These are phyloP conservation scores for Schlechtendalia chinensis DNA, from an alignment of 1,140 invertebrate genomes.

Conservation along the genomic window DNA sequence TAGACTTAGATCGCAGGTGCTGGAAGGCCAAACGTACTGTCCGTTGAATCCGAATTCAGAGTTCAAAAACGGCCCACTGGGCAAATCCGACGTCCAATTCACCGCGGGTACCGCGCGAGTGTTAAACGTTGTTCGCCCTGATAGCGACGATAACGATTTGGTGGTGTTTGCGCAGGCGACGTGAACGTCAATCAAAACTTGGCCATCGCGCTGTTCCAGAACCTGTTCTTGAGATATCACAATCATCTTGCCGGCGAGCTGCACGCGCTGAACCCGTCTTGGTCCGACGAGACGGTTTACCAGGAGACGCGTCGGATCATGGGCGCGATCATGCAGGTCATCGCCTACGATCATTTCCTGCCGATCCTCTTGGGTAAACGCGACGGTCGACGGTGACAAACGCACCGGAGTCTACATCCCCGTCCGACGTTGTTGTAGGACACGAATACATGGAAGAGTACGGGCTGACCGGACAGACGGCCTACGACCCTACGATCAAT, in stretches of 20 bases:
- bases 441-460: constrained; percentile 26
- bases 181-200: constrained; percentile 47
- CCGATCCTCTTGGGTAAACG: constrained; percentile 63
- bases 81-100: constrained; percentile 18
- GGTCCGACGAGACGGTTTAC: constrained; percentile 52
- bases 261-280: constrained; percentile 50
- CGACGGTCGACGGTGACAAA: too few relatives aligned
- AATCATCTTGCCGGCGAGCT: constrained; percentile 53
- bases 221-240: constrained; percentile 53
- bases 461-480: background rate
- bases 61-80: background rate
- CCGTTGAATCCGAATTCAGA: background rate
- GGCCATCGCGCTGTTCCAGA: constrained; percentile 49
- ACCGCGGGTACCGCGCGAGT: background rate
- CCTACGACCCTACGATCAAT: constrained; percentile 18
- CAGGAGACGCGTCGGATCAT: constrained; percentile 55
- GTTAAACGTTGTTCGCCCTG: too few relatives aligned
- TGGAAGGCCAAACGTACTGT: constrained; percentile 5
- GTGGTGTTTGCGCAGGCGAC: constrained; percentile 48
- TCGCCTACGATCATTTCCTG: constrained; percentile 69
- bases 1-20: background rate
- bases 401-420: too few relatives aligned
- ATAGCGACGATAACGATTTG: too few relatives aligned
- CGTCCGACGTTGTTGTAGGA: too few relatives aligned
- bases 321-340: constrained; percentile 62